Base-by-base conservation (phyloP, 2,797 vertebrate species). In the Acanthiza pusilla region DNA sequence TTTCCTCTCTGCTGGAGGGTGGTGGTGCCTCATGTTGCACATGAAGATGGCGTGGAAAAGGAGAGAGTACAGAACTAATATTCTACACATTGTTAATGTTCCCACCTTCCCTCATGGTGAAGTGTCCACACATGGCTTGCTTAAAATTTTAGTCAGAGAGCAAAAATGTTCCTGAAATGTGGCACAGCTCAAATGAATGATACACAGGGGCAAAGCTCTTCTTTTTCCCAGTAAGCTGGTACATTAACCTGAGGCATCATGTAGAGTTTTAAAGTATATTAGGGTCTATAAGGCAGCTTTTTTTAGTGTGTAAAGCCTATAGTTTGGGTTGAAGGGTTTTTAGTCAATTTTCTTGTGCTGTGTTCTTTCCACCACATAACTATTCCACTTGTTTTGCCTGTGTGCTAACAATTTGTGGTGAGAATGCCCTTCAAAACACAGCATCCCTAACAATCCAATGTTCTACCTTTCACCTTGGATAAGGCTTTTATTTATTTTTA, bases 401-500 rank as follows among this genome's bases (percentile, higher is more conserved):
- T 18, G 30, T 45, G 27, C 29, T 94, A 40, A 51, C 1, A 48
- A 36, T 25, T 29, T 63, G 17, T 72, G 34, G 16, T 32, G 27
- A 75, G 25, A 86, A 76, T 27, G 30, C 7, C 60, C 55, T 92
- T 84, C 55, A 78, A 67, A 91, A 57, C 18, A 45, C 20, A 85
- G 9, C 68, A 78, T 55, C 74, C 30, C 29, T 68, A 90, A 72
- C 22, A 27, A 72, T 50, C n/a, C 42, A 15, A 9, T n/a, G 7
- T 63, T 10, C 36, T 70, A 42, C 34, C 38, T 90, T 81, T 89
- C 73, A 89, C 63, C 62, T 83, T 80, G 68, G 57, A 42, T 68
- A 77, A 91, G 10, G 38, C 9, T 61, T 95, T 82, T 91, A 76
- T 88, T 92, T 92, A 14, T 58, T 88, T 22, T 93, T 66, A 86